Conservation (phyloP, 2,797 vertebrate genomes). For the Hippoglossus hippoglossus region DNA sequence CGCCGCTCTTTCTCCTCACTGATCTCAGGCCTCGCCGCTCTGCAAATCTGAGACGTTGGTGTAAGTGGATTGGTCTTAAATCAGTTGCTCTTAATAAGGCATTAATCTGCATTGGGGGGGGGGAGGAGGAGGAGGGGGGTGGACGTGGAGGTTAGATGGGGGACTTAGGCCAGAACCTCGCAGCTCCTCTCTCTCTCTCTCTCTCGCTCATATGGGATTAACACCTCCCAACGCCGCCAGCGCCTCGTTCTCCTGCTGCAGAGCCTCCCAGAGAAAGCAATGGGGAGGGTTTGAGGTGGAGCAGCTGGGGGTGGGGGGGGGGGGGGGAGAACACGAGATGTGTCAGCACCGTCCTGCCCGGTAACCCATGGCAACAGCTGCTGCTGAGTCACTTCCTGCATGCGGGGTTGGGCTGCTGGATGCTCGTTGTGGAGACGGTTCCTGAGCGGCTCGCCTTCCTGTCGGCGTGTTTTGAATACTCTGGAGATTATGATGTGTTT, state of each 20-base stretch:
- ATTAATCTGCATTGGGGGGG: slow-evolving; percentile 74
- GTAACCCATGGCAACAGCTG: slow-evolving; percentile 79
- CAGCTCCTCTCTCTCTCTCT: slow-evolving; percentile 11
- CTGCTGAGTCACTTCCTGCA: slow-evolving; percentile 77
- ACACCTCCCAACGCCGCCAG: slow-evolving; percentile 18
- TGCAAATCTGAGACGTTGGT: slow-evolving; percentile 27
- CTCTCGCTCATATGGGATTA: slow-evolving; percentile 57
- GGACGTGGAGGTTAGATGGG: slow-evolving; percentile 34
- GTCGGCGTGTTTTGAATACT: slow-evolving; percentile 23
- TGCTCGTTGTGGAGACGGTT: slow-evolving; percentile 4
- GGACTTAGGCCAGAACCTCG: slow-evolving; percentile 23
- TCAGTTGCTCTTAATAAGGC: slow-evolving; percentile 80
- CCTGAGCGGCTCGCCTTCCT: background rate
- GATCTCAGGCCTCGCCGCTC: slow-evolving; percentile 8
- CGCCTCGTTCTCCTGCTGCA: background rate
- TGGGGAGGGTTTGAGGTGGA: slow-evolving; percentile 46
- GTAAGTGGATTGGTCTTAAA: slow-evolving; percentile 84
- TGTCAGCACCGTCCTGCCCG: slow-evolving; percentile 56
- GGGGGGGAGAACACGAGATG: slow-evolving; percentile 31
- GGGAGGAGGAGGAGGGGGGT: slow-evolving; percentile 13
- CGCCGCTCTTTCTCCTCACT: background rate
- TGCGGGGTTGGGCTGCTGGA: slow-evolving; percentile 30
- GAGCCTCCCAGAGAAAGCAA: slow-evolving; percentile 53
- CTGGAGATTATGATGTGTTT: slow-evolving; percentile 36
- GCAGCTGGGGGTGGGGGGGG: slow-evolving; percentile 45